A percentile compares a stretch with the other conserved stretches of the same genome.
Conservation (phyloP, 2,113 vertebrate species). For the Petrocephalus microphthalmus region DNA sequence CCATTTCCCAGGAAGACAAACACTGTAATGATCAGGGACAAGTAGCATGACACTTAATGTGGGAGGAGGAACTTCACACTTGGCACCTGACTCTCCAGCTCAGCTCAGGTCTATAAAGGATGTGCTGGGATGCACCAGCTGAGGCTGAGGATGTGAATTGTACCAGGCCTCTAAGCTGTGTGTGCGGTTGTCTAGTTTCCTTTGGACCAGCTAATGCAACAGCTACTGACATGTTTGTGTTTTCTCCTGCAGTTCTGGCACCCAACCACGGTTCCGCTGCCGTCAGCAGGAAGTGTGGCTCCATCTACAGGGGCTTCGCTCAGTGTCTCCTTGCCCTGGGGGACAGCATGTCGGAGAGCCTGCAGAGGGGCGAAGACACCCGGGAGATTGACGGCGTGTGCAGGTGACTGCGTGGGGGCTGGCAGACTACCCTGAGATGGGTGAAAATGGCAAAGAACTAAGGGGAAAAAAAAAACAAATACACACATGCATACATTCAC, state of each 20-base stretch:
- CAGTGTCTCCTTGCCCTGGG: conserved; percentile 85
- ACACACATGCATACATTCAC: neutral
- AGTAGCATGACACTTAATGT: neutral
- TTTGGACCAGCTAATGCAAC: neutral
- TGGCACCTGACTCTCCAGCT: neutral
- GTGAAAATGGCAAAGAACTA: neutral
- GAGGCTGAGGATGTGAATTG: too few relatives aligned
- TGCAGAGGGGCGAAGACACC: conserved; percentile 55
- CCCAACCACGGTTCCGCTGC: conserved; percentile 49
- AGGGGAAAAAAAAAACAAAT: conserved; percentile 6
- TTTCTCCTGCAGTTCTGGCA: conserved; percentile 50
- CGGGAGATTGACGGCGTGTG: conserved; percentile 86
- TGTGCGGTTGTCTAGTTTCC: neutral
- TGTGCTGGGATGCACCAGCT: neutral
- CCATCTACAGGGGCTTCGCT: conserved; percentile 91
- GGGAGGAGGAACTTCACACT: neutral
- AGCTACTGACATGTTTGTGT: neutral
- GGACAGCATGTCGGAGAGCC: conserved; percentile 72
- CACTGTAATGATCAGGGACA: neutral
- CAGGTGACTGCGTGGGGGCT: conserved; percentile 61
- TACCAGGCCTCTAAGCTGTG: neutral
- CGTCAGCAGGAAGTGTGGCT: conserved; percentile 67
- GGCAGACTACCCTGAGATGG: neutral
- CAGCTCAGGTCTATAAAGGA: neutral
- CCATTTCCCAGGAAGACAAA: neutral